Percentiles rank a stretch among this genome's conserved stretches.
phyloP scores from a whole-genome alignment of 2,888 invertebrate genomes.

The Dascillus cervinus region DNA sequence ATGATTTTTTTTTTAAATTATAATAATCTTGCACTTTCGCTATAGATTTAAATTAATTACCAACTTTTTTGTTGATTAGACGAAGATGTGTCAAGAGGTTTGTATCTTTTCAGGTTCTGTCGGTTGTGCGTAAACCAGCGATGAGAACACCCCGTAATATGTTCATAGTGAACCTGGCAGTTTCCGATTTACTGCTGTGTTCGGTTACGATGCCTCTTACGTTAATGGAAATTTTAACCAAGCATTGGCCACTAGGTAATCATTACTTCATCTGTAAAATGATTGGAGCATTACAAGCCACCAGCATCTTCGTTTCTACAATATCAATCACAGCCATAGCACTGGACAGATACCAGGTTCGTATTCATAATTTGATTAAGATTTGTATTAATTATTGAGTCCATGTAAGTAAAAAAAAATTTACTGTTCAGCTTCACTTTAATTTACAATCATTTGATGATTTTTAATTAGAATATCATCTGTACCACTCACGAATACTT shows the following conservation, averaged over 20 bases:
- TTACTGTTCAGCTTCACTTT: too few species aligned
- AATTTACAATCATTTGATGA: too few species aligned
- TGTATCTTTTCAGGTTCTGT: slow-evolving; percentile 42
- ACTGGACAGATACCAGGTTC: slow-evolving; percentile 73
- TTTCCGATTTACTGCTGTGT: slow-evolving; percentile 78
- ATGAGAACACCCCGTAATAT: slow-evolving; percentile 92
- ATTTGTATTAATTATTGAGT: too few species aligned
- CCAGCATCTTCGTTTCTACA: slow-evolving; percentile 88
- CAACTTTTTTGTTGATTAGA: too few species aligned
- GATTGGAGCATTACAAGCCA: slow-evolving; percentile 78
- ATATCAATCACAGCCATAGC: slow-evolving; percentile 91
- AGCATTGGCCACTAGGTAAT: slow-evolving; percentile 81
- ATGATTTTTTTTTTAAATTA: too few species aligned
- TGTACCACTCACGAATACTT: too few species aligned
- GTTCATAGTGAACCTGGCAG: slow-evolving; percentile 85
- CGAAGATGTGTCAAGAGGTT: too few species aligned
- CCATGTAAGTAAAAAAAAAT: too few species aligned
- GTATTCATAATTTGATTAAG: slow-evolving; percentile 10
- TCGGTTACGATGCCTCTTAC: slow-evolving; percentile 87
- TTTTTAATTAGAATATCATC: too few species aligned
- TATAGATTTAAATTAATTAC: too few species aligned
- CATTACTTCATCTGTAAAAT: slow-evolving; percentile 75
- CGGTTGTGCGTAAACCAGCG: slow-evolving; percentile 73
- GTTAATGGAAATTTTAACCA: slow-evolving; percentile 74
- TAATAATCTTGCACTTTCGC: too few species aligned